These are phyloP conservation scores for Cyaniris semiargus DNA, from an alignment of 2,888 invertebrate genomes.

Conservation along the genomic window DNA sequence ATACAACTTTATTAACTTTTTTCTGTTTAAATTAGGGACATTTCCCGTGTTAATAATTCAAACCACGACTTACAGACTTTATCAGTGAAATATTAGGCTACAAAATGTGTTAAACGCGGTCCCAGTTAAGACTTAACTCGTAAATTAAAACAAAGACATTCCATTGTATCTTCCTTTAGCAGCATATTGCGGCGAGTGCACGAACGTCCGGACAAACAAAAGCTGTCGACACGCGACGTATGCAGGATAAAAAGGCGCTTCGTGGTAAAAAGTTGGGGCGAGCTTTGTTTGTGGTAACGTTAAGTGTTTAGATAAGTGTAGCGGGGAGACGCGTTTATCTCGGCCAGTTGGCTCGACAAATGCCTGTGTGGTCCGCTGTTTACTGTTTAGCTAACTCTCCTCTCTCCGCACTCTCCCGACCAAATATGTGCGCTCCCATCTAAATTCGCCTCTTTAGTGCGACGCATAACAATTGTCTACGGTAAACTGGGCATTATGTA, in stretches of 20 bases:
- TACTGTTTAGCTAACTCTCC: constrained; percentile 63
- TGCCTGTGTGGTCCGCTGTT: constrained; percentile 77
- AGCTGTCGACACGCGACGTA: constrained; percentile 69
- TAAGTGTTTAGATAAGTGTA: constrained; percentile 80
- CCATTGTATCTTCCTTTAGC: constrained; percentile 62
- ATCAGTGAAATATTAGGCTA: neutral
- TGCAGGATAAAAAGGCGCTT: constrained; percentile 72
- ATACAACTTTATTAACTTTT: neutral
- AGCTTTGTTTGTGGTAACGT: constrained; percentile 76
- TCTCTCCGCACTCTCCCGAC: constrained; percentile 38
- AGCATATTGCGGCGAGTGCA: constrained; percentile 68
- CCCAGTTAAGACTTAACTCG: constrained; percentile 41
- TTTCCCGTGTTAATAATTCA: neutral
- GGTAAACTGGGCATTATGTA: neutral
- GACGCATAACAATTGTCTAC: constrained; percentile 16
- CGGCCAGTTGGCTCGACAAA: constrained; percentile 69
- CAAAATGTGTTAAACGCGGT: constrained; percentile 34
- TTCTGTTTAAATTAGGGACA: neutral
- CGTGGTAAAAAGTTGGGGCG: constrained; percentile 75
- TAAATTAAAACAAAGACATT: constrained; percentile 63
- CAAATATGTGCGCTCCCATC: constrained; percentile 61
- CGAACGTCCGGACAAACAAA: constrained; percentile 72
- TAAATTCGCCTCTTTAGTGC: constrained; percentile 35
- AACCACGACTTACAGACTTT: neutral
- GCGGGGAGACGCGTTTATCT: constrained; percentile 75